These are phyloP conservation scores for Drosophila putrida DNA, from an alignment of 2,888 invertebrate genomes.

Conservation along the genomic window DNA sequence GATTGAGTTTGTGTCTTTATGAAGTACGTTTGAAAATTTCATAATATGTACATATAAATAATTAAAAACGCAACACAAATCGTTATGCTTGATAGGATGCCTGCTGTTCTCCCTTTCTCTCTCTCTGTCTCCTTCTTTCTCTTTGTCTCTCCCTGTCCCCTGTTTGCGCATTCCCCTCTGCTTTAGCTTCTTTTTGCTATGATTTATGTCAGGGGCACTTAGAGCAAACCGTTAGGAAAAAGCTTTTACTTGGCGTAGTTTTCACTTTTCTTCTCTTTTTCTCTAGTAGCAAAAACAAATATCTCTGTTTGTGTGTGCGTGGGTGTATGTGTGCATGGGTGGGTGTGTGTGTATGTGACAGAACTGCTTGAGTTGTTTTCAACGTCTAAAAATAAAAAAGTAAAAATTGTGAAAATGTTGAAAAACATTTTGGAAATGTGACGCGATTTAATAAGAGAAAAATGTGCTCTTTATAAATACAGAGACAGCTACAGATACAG, in stretches of 20 bases:
- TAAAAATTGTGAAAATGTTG: slow-evolving; percentile 10
- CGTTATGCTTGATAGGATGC: slow-evolving; percentile 3
- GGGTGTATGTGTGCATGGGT: slow-evolving; percentile 3
- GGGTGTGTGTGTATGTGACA: slow-evolving; percentile 17
- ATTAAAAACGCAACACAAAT: slow-evolving; percentile 56
- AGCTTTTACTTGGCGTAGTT: slow-evolving; percentile 28
- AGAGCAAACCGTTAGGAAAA: slow-evolving; percentile 24
- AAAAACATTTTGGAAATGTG: slow-evolving; percentile 53
- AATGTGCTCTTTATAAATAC: slow-evolving; percentile 21
- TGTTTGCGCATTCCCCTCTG: not conserved
- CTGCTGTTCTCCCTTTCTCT: not conserved
- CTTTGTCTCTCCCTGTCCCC: not conserved
- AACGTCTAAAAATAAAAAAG: slow-evolving; percentile 22
- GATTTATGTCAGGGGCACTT: slow-evolving; percentile 62
- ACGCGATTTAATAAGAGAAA: slow-evolving; percentile 70
- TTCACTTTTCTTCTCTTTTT: slow-evolving; percentile 14
- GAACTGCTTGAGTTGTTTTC: slow-evolving; percentile 20
- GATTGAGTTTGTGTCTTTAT: slow-evolving; percentile 10
- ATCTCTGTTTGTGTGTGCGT: not conserved
- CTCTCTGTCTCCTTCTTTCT: slow-evolving; percentile 1
- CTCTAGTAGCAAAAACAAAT: slow-evolving; percentile 8
- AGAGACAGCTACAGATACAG: slow-evolving; percentile 1
- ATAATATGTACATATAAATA: slow-evolving; percentile 62
- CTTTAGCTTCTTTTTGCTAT: slow-evolving; percentile 9
- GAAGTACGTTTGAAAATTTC: slow-evolving; percentile 53